Percentiles rank a stretch among this genome's conserved stretches.
Conservation (phyloP, 2,113 vertebrate genomes). For the Pomatostomus ruficeps region DNA sequence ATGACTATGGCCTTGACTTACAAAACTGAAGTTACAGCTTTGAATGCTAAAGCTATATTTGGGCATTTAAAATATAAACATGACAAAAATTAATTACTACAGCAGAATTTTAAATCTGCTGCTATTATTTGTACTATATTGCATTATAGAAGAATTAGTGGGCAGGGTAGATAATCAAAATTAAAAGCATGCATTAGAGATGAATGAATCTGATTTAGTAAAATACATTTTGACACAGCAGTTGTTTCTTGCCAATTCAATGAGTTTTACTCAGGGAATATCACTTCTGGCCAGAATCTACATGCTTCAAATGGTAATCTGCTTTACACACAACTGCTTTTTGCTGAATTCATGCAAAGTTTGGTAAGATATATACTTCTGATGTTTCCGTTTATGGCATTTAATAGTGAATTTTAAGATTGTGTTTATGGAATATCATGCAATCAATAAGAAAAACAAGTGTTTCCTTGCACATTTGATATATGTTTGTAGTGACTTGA, state of each 20-base stretch:
- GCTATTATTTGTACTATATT: background rate
- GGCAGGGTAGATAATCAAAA: constrained; percentile 22
- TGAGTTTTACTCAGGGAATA: constrained; percentile 60
- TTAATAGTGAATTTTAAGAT: background rate
- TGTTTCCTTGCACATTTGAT: background rate
- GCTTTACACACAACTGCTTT: constrained; percentile 48
- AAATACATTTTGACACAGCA: constrained; percentile 70
- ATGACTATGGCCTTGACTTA: background rate
- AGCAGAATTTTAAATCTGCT: background rate
- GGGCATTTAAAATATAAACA: background rate
- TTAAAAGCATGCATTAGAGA: constrained; percentile 50
- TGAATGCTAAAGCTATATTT: background rate
- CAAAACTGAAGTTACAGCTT: background rate
- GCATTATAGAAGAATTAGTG: background rate
- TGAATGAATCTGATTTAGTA: constrained; percentile 51
- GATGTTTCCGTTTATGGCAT: background rate
- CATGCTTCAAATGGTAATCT: constrained; percentile 64
- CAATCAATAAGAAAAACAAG: background rate
- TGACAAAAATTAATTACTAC: background rate
- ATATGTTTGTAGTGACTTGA: background rate
- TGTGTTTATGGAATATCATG: background rate
- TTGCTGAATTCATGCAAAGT: background rate
- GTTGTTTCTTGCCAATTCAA: constrained; percentile 72
- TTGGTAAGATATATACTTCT: background rate
- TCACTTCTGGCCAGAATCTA: constrained; percentile 63